Conservation (phyloP, 2,888 invertebrate genomes). For the Callosobruchus maculatus region DNA sequence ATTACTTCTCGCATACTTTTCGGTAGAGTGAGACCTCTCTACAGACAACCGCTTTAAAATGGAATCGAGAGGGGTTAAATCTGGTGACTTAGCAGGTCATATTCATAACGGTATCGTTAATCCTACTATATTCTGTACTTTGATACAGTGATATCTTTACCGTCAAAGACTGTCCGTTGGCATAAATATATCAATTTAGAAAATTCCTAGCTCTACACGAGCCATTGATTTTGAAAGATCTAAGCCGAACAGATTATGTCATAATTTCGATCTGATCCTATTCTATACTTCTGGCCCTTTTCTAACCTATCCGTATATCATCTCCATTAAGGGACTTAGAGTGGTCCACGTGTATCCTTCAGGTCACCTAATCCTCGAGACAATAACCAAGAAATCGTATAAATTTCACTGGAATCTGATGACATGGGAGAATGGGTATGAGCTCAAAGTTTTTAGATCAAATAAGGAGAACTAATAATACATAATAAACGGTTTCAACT, state of each 20-base stretch:
- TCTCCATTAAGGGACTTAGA: neutral
- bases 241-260: constrained; percentile 22
- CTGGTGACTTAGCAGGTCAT: no score
- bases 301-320: neutral
- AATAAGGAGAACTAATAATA: no score
- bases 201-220: constrained; percentile 4
- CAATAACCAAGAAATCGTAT: neutral
- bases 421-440: neutral
- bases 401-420: neutral
- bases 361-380: neutral
- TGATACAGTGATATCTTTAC: neutral
- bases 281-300: constrained; percentile 5
- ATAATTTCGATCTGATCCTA: constrained; percentile 18
- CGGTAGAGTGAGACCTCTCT: no score
- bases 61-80: no score
- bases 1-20: no score
- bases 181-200: constrained; percentile 10
- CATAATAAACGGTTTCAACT: no score
- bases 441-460: no score
- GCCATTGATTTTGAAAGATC: constrained; percentile 12
- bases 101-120: neutral
- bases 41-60: no score
- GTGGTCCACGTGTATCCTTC: neutral
- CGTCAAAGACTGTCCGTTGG: neutral
- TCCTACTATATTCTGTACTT: neutral